A percentile compares a stretch with the other conserved stretches of the same genome.
Evolutionary conservation across 2,113 vertebrate genomes (phyloP).

Genomic region (Cettia cetti): DNA sequence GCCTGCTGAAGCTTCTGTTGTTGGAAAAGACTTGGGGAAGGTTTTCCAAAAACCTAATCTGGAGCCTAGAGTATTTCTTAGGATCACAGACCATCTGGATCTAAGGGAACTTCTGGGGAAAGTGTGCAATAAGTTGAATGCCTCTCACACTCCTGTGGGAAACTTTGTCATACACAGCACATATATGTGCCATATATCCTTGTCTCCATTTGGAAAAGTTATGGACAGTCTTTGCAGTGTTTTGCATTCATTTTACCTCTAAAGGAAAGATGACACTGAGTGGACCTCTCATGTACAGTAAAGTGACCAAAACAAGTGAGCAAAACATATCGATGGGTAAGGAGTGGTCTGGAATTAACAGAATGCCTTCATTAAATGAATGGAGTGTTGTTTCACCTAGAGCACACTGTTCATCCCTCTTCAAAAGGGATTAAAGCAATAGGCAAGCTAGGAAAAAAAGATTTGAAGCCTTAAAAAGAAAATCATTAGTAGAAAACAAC

Average conservation of each 20-base stretch:
- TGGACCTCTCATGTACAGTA: background rate
- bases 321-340: background rate
- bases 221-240: constrained; percentile 7
- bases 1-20: background rate
- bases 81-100: constrained; percentile 11
- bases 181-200: background rate
- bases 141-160: constrained; percentile 1
- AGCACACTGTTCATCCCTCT: background rate
- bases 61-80: background rate
- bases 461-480: constrained; percentile 6
- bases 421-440: background rate
- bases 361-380: background rate
- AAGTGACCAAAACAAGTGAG: background rate
- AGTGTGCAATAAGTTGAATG: constrained; percentile 37
- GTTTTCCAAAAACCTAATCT: background rate
- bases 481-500: background rate
- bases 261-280: constrained; percentile 12
- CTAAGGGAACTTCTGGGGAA: constrained; percentile 27
- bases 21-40: background rate
- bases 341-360: background rate
- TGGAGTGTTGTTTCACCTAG: background rate
- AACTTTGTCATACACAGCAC: background rate
- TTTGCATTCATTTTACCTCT: constrained; percentile 19
- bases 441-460: background rate
- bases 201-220: constrained; percentile 31